These are phyloP conservation scores for Cerceris ruficornis DNA, from an alignment of 2,888 invertebrate species.

Conservation along the genomic window DNA sequence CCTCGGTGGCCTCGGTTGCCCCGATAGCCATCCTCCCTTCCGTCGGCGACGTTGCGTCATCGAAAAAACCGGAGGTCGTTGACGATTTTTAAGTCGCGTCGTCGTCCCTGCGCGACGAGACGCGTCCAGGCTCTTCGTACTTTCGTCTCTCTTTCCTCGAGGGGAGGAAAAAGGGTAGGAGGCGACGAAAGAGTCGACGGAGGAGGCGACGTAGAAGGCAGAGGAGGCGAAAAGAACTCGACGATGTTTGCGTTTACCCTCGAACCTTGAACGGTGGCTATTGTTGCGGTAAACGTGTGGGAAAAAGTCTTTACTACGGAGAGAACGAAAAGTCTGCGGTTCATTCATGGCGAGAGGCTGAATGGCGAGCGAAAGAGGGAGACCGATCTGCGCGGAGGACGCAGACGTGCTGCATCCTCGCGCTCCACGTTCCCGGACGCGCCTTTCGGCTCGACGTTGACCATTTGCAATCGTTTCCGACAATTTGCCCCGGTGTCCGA, in stretches of 20 bases:
- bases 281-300: constrained; percentile 61
- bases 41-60: constrained; percentile 32
- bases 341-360: constrained; percentile 73
- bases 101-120: background rate
- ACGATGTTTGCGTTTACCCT: constrained; percentile 27
- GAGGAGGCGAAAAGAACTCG: background rate
- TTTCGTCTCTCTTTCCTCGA: background rate
- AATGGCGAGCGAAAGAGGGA: constrained; percentile 68
- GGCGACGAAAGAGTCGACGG: background rate
- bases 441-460: background rate
- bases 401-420: constrained; percentile 11
- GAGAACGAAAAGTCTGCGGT: constrained; percentile 69
- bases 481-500: background rate
- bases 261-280: constrained; percentile 51
- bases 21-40: no score
- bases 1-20: background rate
- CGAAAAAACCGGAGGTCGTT: constrained; percentile 48
- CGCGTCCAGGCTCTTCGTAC: background rate
- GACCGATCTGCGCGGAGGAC: constrained; percentile 54
- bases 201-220: background rate
- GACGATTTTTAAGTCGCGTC: constrained; percentile 21
- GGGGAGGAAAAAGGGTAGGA: background rate
- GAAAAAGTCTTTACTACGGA: constrained; percentile 67
- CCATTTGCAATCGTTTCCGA: background rate
- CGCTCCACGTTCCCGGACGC: background rate